A percentile compares a stretch with the other conserved stretches of the same genome.
phyloP scores from a whole-genome alignment of 2,888 invertebrate genomes.

The Tetrapedia diversipes region DNA sequence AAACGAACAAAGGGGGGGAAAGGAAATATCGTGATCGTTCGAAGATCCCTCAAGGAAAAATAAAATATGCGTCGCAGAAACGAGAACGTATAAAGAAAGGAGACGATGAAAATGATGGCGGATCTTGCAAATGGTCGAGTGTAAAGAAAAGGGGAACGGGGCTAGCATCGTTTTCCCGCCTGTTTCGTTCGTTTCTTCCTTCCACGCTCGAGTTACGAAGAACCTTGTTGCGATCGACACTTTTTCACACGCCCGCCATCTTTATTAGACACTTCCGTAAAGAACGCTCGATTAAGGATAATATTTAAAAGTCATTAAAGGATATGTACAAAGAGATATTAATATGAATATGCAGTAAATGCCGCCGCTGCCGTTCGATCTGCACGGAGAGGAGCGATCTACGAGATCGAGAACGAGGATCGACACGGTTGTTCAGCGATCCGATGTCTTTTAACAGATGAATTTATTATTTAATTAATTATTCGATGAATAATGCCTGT shows the following conservation, averaged over 20 bases:
- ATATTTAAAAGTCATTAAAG: conserved; percentile 74
- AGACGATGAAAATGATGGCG: background rate
- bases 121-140: background rate
- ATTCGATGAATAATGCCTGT: conserved; percentile 19
- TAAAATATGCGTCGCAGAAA: background rate
- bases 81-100: background rate
- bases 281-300: conserved; percentile 67
- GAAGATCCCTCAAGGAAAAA: background rate
- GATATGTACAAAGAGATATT: conserved; percentile 82
- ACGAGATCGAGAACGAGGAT: conserved; percentile 62
- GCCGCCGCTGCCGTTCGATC: conserved; percentile 39
- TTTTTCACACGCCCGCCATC: conserved; percentile 43
- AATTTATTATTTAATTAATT: conserved; percentile 18
- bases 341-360: conserved; percentile 68
- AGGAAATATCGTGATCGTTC: background rate
- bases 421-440: conserved; percentile 58
- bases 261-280: conserved; percentile 36
- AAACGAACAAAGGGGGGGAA: background rate
- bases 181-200: conserved; percentile 24
- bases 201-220: conserved; percentile 48
- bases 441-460: background rate
- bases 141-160: background rate
- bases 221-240: conserved; percentile 35
- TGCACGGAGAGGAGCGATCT: conserved; percentile 32
- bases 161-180: conserved; percentile 10